phyloP scores from a whole-genome alignment of 64 coral and sea anemone species.

The Cladopsammia gracilis region DNA sequence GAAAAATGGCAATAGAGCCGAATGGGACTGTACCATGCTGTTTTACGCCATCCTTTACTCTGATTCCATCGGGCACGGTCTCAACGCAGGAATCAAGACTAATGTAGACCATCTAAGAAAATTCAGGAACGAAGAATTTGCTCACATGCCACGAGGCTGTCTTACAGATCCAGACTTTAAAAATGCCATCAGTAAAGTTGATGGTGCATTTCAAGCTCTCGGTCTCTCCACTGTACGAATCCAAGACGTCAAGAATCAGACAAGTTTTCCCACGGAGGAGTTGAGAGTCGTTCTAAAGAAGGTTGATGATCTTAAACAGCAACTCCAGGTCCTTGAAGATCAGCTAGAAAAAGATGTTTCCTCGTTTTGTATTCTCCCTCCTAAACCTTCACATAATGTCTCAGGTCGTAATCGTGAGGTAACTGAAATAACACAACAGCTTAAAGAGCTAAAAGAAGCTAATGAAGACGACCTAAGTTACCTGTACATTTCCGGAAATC shows the following conservation, averaged over 20 bases:
- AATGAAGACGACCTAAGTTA: conserved; percentile 5
- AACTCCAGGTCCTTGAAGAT: conserved; percentile 8
- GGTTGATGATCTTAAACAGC: conserved; percentile 24
- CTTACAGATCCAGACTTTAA: conserved; percentile 38
- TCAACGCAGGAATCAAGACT: conserved; percentile 26
- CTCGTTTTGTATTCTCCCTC: conserved; percentile 52
- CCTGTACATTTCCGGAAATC: conserved; percentile 45
- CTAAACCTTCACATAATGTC: conserved; percentile 46
- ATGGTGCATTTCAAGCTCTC: conserved; percentile 26
- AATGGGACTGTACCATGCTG: conserved; percentile 27
- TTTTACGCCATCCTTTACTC: conserved; percentile 63
- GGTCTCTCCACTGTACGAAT: conserved; percentile 21
- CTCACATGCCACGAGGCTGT: conserved; percentile 19
- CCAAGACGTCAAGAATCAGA: conserved; percentile 50
- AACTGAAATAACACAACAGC: conserved; percentile 19
- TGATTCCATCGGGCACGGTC: conserved; percentile 24
- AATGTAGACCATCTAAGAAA: conserved; percentile 41
- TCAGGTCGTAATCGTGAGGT: conserved; percentile 24
- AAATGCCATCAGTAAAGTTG: conserved; percentile 11
- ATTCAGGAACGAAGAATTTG: conserved; percentile 48
- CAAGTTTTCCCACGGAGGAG: conserved; percentile 56
- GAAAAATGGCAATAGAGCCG: not conserved
- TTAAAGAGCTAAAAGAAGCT: conserved; percentile 32
- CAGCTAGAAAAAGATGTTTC: no score
- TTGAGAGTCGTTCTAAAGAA: conserved; percentile 16